Base-by-base conservation (phyloP, 2,797 vertebrate species). In the Cyclopterus lumpus region DNA sequence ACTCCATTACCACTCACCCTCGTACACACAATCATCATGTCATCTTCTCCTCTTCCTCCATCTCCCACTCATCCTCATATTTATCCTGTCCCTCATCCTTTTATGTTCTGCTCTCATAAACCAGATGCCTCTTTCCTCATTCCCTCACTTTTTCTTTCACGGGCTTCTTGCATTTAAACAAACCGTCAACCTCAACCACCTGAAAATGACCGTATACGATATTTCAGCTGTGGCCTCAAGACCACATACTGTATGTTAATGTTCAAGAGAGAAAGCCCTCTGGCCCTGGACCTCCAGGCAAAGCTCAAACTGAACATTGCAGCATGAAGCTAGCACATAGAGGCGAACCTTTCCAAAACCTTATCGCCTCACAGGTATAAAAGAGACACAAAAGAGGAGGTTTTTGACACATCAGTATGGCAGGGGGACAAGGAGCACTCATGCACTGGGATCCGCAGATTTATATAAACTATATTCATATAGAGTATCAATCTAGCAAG, bases 1-100 rank as follows among this genome's bases (percentile, higher is more conserved):
- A 69, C 64, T 72, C 58, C 34, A 71, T 73, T 74, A 72, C 20
- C 20, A 18, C 57, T 68, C 63, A 57, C 28, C 46, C 44, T 51
- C 9, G 2, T 71, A 30, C 55, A 44, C 53, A 76, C n/a, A 36
- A 60, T 75, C 54, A 46, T 51, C 26, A 30, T 38, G 48, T 67
- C 72, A 67, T 40, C 3, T 34, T 36, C n/a, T 57, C 65, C 34
- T 73, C 68, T 48, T 64, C 22, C n/a, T 38, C 53, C 1, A 14
- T 76, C 26, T 75, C 26, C 58, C 12, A 20, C 58, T 73, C 28
- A 28, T 73, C 12, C 12, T 74, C 44, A 38, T 44, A 24, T 64
- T 55, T 51, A 53, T 70, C 44, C n/a, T 60, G 20, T 49, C 20
- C 20, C 15, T 75, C 58, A 54, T 71, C 14, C 22, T 67, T 44